These are phyloP conservation scores for Myotis pilosus DNA, from an alignment of 2,797 vertebrate genomes.

Conservation along the genomic window DNA sequence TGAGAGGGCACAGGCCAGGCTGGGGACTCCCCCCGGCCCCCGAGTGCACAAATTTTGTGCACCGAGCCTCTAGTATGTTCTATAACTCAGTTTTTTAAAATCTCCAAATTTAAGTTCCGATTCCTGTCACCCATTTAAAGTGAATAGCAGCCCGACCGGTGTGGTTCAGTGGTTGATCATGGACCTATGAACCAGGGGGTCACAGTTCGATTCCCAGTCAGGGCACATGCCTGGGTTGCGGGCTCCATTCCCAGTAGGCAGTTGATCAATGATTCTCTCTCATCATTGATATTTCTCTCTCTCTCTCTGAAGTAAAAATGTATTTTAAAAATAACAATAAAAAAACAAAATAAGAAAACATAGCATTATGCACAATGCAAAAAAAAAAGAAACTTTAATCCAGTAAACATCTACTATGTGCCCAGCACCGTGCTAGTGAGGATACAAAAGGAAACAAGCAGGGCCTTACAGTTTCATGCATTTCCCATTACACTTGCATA, in stretches of 20 bases:
- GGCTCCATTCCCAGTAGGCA: too few relatives aligned
- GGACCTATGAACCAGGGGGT: too few relatives aligned
- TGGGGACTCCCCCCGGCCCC: too few relatives aligned
- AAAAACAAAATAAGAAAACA: background rate
- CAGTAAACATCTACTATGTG: background rate
- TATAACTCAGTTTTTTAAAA: background rate
- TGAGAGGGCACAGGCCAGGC: too few relatives aligned
- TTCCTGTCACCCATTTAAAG: background rate
- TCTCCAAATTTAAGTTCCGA: slow-evolving; percentile 37
- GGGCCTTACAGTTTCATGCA: background rate
- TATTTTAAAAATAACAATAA: background rate
- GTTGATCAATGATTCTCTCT: too few relatives aligned
- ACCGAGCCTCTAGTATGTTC: background rate
- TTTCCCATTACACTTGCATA: background rate
- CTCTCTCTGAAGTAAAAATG: too few relatives aligned
- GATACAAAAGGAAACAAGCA: background rate
- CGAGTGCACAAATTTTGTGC: too few relatives aligned
- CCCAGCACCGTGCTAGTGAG: background rate
- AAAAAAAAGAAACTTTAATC: slow-evolving; percentile 11
- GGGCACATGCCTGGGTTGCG: too few relatives aligned
- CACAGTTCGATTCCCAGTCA: too few relatives aligned
- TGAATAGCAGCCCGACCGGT: background rate
- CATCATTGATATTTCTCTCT: too few relatives aligned
- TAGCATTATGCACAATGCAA: background rate
- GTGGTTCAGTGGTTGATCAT: too few relatives aligned